Evolutionary conservation across 1,140 invertebrate species (phyloP), one percentile per base, ranked within the genome.

Genomic region (Brachystomella parvula): DNA sequence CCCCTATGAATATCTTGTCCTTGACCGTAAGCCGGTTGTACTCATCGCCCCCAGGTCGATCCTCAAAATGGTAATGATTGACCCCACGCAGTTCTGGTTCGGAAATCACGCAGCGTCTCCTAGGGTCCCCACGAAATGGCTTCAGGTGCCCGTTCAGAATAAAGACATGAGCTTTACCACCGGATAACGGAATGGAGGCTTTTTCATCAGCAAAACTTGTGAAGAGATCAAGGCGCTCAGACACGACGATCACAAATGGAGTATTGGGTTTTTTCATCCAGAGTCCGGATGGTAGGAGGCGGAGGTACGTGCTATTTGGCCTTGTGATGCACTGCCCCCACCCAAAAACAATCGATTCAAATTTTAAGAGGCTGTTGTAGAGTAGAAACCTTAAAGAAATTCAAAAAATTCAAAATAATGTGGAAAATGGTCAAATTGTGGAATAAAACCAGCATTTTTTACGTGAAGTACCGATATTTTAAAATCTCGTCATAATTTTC

Each of bases 1-100:
- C 24, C 49, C 49, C 49, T 6, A 53, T 12, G 49, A 53, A 53
- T 6, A 53, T 53, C 49, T 53, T 53, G 49, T 53, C 49, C 49
- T 53, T 53, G 49, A 6, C 6, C 21, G 49, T 53, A 24, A 53
- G 49, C 9, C 3, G 12, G 21, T 24, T 53, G 12, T 17, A 19
- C 12, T 6, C 6, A 24, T 15, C 12, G 24, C 3, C 21, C 12
- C 49, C 49, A 6, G 12, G 9, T 6, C 6, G 3, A 24, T 53
- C 49, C 24, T 53, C 49, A 26, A 53, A 53, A 24, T 53, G 49
- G 24, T 53, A 53, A 12, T 53, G 12, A 26, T 24, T 9, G 9
- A 53, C 49, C 6, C 49, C 49, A 3, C 24, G 9, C 6, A 53
- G 49, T 6, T 53, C 49, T 17, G 49, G 49, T 12, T 6, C 6